Evolutionary conservation across 2,797 vertebrate species (phyloP).

Genomic region (Carapus acus): DNA sequence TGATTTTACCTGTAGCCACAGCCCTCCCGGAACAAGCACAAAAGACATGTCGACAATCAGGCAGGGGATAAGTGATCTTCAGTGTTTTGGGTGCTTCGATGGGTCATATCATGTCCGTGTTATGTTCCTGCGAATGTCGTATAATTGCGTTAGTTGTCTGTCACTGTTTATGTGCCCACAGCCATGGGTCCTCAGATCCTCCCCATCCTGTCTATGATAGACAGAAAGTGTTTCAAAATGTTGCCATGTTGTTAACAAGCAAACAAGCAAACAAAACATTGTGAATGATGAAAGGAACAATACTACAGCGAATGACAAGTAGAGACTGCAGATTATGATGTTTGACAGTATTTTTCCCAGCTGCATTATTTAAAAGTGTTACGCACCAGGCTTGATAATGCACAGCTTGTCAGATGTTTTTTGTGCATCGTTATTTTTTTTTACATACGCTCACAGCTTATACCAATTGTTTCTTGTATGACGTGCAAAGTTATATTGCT

Average conservation of each 20-base stretch:
- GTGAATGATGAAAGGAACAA: neutral
- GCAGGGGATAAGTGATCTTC: constrained; percentile 41
- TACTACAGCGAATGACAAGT: constrained; percentile 13
- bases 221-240: constrained; percentile 11
- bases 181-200: neutral
- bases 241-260: constrained; percentile 14
- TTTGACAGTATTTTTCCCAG: constrained; percentile 18
- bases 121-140: constrained; percentile 52
- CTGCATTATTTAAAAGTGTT: constrained; percentile 25
- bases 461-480: constrained; percentile 54
- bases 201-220: neutral
- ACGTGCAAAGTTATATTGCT: constrained; percentile 43
- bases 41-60: constrained; percentile 70
- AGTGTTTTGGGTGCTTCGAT: constrained; percentile 50
- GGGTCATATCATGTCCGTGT: constrained; percentile 31
- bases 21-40: constrained; percentile 64
- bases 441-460: constrained; percentile 40
- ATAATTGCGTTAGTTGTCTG: constrained; percentile 36
- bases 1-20: constrained; percentile 54
- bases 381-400: constrained; percentile 39
- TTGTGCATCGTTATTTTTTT: constrained; percentile 29
- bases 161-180: constrained; percentile 21
- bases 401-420: constrained; percentile 36
- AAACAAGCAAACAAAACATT: constrained; percentile 2
- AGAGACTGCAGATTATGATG: constrained; percentile 7